Percentiles rank a stretch among this genome's conserved stretches.
Conservation (phyloP, 2,888 invertebrate genomes). For the Tipula helvola region DNA sequence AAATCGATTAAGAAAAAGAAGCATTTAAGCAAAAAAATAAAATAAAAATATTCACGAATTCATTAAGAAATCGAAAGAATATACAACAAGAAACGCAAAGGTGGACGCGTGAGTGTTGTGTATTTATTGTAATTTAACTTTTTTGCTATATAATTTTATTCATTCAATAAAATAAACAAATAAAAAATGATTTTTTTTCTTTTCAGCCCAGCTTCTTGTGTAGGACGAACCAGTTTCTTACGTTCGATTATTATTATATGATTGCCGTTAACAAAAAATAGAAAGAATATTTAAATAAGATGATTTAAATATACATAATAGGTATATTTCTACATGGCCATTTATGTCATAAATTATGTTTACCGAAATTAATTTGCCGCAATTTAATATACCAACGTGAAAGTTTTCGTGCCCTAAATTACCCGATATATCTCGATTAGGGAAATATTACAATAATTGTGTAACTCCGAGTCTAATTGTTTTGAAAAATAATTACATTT, state of each 20-base stretch:
- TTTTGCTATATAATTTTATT: not conserved
- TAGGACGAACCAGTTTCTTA: not conserved
- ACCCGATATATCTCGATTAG: not conserved
- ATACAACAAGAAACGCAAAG: not conserved
- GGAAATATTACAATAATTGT: not conserved
- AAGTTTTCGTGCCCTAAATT: not conserved
- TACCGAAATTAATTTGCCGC: not conserved
- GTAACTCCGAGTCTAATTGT: not conserved
- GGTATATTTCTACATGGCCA: not conserved
- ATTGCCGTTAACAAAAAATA: not conserved
- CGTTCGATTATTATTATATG: not conserved
- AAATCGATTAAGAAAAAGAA: slow-evolving; percentile 4
- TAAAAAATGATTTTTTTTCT: not conserved
- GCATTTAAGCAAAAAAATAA: not conserved
- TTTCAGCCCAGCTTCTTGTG: not conserved
- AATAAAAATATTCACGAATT: not conserved
- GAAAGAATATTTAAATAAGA: not conserved
- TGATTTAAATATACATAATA: not conserved
- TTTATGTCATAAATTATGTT: not conserved
- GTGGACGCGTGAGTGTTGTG: not conserved
- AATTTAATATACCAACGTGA: not conserved
- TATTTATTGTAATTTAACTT: not conserved
- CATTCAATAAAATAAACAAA: not conserved
- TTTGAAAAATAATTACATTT: not conserved
- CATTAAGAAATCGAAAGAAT: not conserved